Evolutionary conservation across 2,797 vertebrate genomes (phyloP).

Genomic region (Myotis planiceps): DNA sequence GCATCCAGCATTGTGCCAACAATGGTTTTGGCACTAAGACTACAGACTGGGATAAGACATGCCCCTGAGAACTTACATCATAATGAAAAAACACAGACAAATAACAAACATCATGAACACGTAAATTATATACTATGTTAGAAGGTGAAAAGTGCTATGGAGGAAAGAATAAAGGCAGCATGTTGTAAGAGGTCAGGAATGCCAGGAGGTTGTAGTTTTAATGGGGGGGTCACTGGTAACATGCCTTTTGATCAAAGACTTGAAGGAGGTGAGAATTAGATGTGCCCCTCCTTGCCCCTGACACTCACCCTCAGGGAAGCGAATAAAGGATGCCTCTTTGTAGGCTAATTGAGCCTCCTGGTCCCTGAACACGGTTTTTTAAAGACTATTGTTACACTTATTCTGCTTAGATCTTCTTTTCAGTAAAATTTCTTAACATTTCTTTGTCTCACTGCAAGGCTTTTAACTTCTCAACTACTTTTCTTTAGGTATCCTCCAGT

Average conservation of each 20-base stretch:
- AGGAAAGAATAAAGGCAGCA: neutral
- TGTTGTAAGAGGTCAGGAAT: neutral
- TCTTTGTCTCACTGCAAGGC: slow-evolving; percentile 20
- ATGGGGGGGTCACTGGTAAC: neutral
- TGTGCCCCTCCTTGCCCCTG: neutral
- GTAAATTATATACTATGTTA: neutral
- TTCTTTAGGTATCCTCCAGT: slow-evolving; percentile 27
- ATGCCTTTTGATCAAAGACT: neutral
- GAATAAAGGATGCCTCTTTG: neutral
- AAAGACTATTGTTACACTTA: neutral
- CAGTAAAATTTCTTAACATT: neutral
- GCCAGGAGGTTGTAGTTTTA: neutral
- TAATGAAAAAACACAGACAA: neutral
- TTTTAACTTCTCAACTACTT: slow-evolving; percentile 46
- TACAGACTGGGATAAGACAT: neutral
- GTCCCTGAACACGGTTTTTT: neutral
- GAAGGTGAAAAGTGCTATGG: neutral
- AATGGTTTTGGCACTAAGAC: neutral
- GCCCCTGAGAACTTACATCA: neutral
- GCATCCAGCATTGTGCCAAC: neutral
- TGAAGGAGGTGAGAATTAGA: neutral
- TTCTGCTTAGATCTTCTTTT: neutral
- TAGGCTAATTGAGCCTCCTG: neutral
- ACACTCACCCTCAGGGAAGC: neutral
- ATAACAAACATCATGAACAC: neutral